A percentile compares a stretch with the other conserved stretches of the same genome.
phyloP scores from a whole-genome alignment of 23 tunicate species.

The Halocynthia roretzi region DNA sequence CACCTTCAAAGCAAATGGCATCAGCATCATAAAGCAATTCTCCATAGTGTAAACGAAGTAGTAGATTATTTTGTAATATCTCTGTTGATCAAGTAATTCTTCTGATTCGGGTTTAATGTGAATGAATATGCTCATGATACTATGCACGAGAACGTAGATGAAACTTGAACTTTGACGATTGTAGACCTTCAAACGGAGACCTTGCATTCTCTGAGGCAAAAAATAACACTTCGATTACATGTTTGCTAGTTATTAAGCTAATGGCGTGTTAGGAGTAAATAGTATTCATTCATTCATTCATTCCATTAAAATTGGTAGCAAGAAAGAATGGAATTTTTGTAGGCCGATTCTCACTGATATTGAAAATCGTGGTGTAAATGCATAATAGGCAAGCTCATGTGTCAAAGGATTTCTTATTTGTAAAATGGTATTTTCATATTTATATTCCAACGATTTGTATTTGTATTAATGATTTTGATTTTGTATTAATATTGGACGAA shows the following conservation, averaged over 20 bases:
- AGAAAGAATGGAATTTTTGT: background rate
- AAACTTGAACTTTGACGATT: conserved; percentile 23
- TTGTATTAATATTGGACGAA: no score
- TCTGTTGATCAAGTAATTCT: conserved; percentile 13
- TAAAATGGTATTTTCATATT: no score
- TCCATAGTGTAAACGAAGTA: conserved; percentile 22
- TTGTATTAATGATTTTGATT: no score
- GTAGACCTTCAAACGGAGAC: conserved; percentile 12
- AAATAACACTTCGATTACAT: no score
- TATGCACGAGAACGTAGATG: conserved; percentile 26
- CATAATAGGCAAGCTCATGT: no score
- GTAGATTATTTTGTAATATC: conserved; percentile 14
- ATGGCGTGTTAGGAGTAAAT: no score
- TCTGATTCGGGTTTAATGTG: conserved; percentile 23
- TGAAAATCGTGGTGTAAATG: no score
- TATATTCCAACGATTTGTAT: no score
- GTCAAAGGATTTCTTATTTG: no score
- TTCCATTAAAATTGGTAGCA: no score
- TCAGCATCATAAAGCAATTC: conserved; percentile 20
- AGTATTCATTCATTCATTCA: no score
- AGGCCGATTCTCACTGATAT: background rate
- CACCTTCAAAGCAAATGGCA: conserved; percentile 11
- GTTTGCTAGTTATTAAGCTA: no score
- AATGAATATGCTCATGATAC: conserved; percentile 22
- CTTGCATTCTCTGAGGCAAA: conserved; percentile 4